phyloP scores from a whole-genome alignment of 2,797 vertebrate species.

The Pagetopsis macropterus region DNA sequence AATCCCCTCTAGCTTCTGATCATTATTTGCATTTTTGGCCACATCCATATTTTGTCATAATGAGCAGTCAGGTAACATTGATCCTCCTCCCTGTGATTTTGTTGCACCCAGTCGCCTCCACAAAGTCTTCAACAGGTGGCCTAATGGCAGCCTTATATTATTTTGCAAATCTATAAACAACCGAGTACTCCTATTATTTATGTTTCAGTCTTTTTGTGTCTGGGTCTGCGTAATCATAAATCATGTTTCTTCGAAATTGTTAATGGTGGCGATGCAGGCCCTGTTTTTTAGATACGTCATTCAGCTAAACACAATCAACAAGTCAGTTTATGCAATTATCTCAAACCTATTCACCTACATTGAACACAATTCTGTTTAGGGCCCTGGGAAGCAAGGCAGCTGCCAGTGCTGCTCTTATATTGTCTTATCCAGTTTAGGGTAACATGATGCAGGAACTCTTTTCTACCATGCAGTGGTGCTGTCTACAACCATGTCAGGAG shows the following conservation, averaged over 20 bases:
- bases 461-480: constrained; percentile 58
- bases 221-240: too few species aligned
- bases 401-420: not conserved
- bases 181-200: not conserved
- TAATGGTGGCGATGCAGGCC: not conserved
- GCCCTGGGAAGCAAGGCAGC: too few species aligned
- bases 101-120: not conserved
- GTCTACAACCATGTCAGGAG: constrained; percentile 48
- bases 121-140: not conserved
- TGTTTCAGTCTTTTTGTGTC: not conserved
- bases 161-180: not conserved
- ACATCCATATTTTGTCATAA: not conserved
- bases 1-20: too few species aligned
- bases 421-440: not conserved
- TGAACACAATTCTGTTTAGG: not conserved
- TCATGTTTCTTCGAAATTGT: not conserved
- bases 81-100: not conserved
- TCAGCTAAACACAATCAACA: not conserved
- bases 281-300: not conserved
- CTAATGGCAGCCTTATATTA: not conserved
- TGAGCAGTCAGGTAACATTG: not conserved
- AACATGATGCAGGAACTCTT: constrained; percentile 27
- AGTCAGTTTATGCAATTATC: not conserved
- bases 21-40: too few species aligned
- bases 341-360: not conserved